Evolutionary conservation across 2,797 vertebrate species (phyloP), one percentile per base, ranked within the genome.

Genomic region (Enteromius viviparus): DNA sequence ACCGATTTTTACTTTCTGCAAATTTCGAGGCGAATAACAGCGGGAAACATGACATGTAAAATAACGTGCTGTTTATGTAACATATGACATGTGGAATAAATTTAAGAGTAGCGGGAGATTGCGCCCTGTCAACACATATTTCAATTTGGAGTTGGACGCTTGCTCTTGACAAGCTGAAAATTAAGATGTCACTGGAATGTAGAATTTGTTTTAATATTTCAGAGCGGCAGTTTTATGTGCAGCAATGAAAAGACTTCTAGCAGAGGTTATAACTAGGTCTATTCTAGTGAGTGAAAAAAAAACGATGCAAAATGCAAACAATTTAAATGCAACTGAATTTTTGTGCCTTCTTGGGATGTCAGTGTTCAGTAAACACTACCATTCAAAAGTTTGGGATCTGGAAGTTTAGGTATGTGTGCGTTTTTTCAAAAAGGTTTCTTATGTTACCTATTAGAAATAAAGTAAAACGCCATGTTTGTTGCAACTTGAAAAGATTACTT

Each of bases 1-100:
- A 65, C 78, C 40, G 53, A 68, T 70, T 72, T 83, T 83, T 71
- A 55, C 87, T 85, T 85, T 87, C 81, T 89, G 84, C 82, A 78
- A 82, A 87, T n/a, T 77, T 74, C 75, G 51, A 70, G 80, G 71
- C 62, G 80, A 85, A 85, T 85, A 82, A 34, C 64, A 40, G 71
- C 80, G 40, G 65, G 49, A 69, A 68, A 75, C 51, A 62, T 74
- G 64, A 68, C 49, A 34, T 85, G 49, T 82, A 84, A 80, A 76
- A 78, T 40, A 69, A 69, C n/a, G 85, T 60, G 26, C 85, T 21
- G 26, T 80, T 75, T 77, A 68, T 68, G 58, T 26, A 78, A 68
- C 76, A 81, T 75, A 19, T 76, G 26, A 23, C 60, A 66, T 26
- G 19, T 53, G 66, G 79, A 70, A 83, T 65, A 68, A 34, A 72